phyloP scores from a whole-genome alignment of 64 coral and sea anemone species.

The Porites australiensis region DNA sequence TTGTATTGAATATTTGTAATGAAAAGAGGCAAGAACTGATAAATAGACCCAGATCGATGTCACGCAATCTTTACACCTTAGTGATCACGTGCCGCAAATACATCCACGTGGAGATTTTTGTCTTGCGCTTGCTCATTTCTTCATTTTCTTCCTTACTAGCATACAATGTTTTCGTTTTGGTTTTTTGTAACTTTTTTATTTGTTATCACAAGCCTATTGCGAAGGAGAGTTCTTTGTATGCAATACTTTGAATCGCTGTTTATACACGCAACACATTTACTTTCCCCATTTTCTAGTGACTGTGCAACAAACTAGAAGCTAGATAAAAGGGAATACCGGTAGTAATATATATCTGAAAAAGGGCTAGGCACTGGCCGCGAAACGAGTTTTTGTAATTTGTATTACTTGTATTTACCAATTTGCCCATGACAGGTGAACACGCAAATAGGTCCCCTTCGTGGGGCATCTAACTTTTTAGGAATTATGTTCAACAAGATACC shows the following conservation, averaged over 20 bases:
- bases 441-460: slow-evolving; percentile 16
- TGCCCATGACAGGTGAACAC: slow-evolving; percentile 38
- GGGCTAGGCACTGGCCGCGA: neutral
- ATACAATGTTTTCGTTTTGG: too few relatives aligned
- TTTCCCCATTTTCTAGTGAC: too few relatives aligned
- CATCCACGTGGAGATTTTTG: neutral
- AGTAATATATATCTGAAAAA: slow-evolving; percentile 11
- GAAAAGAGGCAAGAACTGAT: slow-evolving; percentile 46
- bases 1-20: slow-evolving; percentile 1
- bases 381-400: neutral
- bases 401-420: slow-evolving; percentile 28
- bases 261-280: too few relatives aligned
- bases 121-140: too few relatives aligned
- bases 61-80: slow-evolving; percentile 38
- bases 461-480: neutral
- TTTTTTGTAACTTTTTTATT: too few relatives aligned
- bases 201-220: too few relatives aligned
- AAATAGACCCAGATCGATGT: slow-evolving; percentile 30
- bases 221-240: too few relatives aligned
- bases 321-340: slow-evolving; percentile 24
- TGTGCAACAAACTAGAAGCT: neutral
- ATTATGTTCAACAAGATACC: too few relatives aligned
- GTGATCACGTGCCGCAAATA: slow-evolving; percentile 41
- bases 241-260: too few relatives aligned
- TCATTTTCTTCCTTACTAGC: too few relatives aligned